Conservation (phyloP, 2,888 invertebrate genomes). For the Barypeithes pellucidus region DNA sequence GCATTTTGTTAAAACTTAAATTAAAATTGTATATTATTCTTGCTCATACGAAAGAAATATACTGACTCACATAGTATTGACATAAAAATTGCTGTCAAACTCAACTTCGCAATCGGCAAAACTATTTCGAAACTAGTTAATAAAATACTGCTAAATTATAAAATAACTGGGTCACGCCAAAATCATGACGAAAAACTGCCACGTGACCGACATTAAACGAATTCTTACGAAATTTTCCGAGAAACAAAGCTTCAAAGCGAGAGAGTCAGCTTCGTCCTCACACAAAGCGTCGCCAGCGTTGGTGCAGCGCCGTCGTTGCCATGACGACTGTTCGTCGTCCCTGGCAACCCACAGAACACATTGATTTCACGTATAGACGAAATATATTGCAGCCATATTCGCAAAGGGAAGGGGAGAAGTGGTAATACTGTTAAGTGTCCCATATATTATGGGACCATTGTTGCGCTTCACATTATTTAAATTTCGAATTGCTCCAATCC, state of each 20-base stretch:
- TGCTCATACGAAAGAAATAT: no score
- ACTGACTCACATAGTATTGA: no score
- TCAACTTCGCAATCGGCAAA: slow-evolving; percentile 1
- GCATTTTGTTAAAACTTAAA: no score
- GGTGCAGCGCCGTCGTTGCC: slow-evolving; percentile 61
- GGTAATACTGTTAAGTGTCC: slow-evolving; percentile 68
- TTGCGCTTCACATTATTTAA: slow-evolving; percentile 58
- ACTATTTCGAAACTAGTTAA: slow-evolving; percentile 38
- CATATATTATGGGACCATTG: slow-evolving; percentile 67
- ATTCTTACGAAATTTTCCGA: slow-evolving; percentile 53
- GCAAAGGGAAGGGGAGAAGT: slow-evolving; percentile 55
- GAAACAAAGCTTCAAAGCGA: slow-evolving; percentile 34
- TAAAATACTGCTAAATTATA: slow-evolving; percentile 54
- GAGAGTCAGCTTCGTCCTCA: slow-evolving; percentile 53
- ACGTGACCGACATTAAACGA: slow-evolving; percentile 55
- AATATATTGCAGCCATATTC: slow-evolving; percentile 68
- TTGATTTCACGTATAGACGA: slow-evolving; percentile 71
- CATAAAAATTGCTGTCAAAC: neutral
- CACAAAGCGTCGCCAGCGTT: slow-evolving; percentile 59
- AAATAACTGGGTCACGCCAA: slow-evolving; percentile 60
- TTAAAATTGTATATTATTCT: no score
- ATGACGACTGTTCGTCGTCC: slow-evolving; percentile 60
- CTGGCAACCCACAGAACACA: slow-evolving; percentile 68
- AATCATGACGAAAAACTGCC: slow-evolving; percentile 52
- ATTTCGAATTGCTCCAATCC: slow-evolving; percentile 43